Evolutionary conservation across 92 coral and sea anemone species (phyloP).

Genomic region (Umimayanthus kanabou): DNA sequence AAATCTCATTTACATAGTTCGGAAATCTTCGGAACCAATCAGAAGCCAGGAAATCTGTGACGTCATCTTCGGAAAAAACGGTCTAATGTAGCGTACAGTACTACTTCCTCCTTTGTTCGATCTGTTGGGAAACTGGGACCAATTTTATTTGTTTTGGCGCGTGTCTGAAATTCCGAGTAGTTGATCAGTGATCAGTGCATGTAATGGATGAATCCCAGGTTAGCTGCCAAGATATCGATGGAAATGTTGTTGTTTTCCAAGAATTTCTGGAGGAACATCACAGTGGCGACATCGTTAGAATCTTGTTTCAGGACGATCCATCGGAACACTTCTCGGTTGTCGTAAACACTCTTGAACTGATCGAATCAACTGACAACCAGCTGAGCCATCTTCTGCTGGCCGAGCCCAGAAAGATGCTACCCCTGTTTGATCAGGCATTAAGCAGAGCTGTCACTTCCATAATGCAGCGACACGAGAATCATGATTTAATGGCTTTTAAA

Average conservation of each 20-base stretch:
- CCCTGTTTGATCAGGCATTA: constrained; percentile 87
- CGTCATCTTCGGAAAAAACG: no score
- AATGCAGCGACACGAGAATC: constrained; percentile 73
- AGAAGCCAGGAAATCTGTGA: no score
- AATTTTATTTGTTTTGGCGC: no score
- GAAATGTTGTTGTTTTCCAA: constrained; percentile 70
- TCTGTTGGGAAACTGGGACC: no score
- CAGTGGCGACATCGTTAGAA: constrained; percentile 63
- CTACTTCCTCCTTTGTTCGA: no score
- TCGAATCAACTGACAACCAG: constrained; percentile 77
- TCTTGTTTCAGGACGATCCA: constrained; percentile 75
- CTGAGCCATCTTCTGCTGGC: constrained; percentile 84
- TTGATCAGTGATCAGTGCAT: no score
- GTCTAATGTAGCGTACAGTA: no score
- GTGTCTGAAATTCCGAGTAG: no score
- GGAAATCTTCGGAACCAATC: no score
- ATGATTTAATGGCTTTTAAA: constrained; percentile 71
- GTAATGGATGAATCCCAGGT: constrained; percentile 14
- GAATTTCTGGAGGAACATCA: constrained; percentile 85
- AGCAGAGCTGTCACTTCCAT: constrained; percentile 68
- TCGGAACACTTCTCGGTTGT: constrained; percentile 81
- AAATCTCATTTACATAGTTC: no score
- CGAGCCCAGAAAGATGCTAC: constrained; percentile 81
- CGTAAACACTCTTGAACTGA: constrained; percentile 89
- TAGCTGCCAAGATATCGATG: constrained; percentile 54